Evolutionary conservation across 2,888 invertebrate genomes (phyloP).

Genomic region (Dichetophora obliterata): DNA sequence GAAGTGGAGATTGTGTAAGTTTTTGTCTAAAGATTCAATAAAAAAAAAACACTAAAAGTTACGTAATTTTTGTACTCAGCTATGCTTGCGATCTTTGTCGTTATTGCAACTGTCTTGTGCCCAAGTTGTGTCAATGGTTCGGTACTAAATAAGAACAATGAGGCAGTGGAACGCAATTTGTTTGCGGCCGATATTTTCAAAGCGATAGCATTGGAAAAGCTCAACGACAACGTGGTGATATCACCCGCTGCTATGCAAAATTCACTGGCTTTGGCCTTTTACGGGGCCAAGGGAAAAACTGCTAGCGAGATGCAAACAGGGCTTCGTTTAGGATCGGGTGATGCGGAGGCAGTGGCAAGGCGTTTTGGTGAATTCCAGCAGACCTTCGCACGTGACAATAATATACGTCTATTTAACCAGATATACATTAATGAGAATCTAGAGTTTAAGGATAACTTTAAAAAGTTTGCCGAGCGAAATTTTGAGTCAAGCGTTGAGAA

Average conservation of each 20-base stretch:
- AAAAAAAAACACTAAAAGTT: constrained; percentile 21
- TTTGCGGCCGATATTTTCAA: constrained; percentile 62
- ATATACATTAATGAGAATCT: constrained; percentile 77
- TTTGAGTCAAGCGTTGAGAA: constrained; percentile 78
- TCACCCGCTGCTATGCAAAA: constrained; percentile 83
- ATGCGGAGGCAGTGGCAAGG: constrained; percentile 57
- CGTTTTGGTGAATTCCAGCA: constrained; percentile 60
- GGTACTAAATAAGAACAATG: constrained; percentile 43
- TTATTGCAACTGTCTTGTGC: background rate
- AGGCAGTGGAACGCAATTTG: constrained; percentile 57
- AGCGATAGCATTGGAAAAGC: constrained; percentile 73
- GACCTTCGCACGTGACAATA: constrained; percentile 58
- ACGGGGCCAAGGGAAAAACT: constrained; percentile 78
- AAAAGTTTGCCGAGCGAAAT: constrained; percentile 74
- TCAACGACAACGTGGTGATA: constrained; percentile 77
- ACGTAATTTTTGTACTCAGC: constrained; percentile 13
- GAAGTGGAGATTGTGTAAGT: constrained; percentile 52
- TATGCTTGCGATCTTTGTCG: constrained; percentile 27
- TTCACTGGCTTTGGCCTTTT: constrained; percentile 79
- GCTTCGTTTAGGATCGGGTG: constrained; percentile 68
- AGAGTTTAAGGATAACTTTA: constrained; percentile 73
- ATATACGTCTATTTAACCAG: constrained; percentile 78
- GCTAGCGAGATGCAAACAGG: constrained; percentile 74
- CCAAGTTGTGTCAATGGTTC: constrained; percentile 16
- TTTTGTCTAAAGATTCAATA: constrained; percentile 24